Evolutionary conservation across 2,888 invertebrate species (phyloP).

Genomic region (Andrena fulva): DNA sequence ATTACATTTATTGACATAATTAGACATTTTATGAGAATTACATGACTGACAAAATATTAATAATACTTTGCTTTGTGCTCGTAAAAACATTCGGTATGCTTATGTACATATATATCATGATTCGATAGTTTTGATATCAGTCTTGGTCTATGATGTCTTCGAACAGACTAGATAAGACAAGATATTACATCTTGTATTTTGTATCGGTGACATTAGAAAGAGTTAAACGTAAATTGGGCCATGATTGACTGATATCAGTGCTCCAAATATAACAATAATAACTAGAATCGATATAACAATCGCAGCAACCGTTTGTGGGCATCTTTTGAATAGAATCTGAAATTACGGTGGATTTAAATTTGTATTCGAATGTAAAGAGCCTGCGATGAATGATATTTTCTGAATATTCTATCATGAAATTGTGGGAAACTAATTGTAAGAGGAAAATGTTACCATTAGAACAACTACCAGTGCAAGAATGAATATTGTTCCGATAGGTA

Average conservation of each 20-base stretch:
- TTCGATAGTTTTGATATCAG: conserved; percentile 6
- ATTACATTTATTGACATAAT: too few relatives aligned
- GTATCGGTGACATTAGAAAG: conserved; percentile 7
- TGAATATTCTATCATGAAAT: conserved; percentile 2
- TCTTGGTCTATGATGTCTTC: conserved; percentile 12
- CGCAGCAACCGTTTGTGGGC: conserved; percentile 84
- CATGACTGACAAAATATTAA: not conserved
- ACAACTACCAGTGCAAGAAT: conserved; percentile 76
- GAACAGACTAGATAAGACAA: conserved; percentile 13
- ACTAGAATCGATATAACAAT: conserved; percentile 84
- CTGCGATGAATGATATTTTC: not conserved
- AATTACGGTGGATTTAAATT: conserved; percentile 67
- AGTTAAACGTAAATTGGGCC: conserved; percentile 75
- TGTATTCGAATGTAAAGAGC: not conserved
- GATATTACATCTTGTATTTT: conserved; percentile 6
- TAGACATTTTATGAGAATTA: conserved; percentile 27
- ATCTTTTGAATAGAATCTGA: conserved; percentile 85
- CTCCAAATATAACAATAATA: conserved; percentile 84
- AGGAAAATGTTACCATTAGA: conserved; percentile 76
- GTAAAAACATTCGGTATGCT: not conserved
- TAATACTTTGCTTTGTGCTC: conserved; percentile 10
- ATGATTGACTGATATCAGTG: conserved; percentile 77
- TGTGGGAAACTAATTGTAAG: not conserved
- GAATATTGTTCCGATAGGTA: conserved; percentile 78
- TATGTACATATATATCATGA: not conserved